Percentiles rank a stretch among this genome's conserved stretches.
phyloP scores from a whole-genome alignment of 2,797 vertebrate genomes.

The Capromys pilorides region DNA sequence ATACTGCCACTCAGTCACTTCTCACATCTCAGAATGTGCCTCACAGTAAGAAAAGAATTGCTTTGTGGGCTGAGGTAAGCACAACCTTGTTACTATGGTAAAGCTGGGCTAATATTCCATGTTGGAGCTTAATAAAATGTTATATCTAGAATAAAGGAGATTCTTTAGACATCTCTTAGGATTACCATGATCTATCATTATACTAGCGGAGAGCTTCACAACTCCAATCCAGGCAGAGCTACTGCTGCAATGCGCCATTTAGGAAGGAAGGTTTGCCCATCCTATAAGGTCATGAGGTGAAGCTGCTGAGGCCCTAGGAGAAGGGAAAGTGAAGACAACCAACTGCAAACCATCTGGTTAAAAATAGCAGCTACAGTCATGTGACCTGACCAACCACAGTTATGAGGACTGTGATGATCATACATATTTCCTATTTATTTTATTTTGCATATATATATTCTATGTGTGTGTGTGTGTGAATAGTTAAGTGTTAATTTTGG shows the following conservation, averaged over 20 bases:
- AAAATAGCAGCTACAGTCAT: background rate
- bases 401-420: background rate
- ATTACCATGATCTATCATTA: too few relatives aligned
- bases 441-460: background rate
- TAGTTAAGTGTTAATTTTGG: too few relatives aligned
- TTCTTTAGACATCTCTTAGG: background rate
- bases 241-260: too few relatives aligned
- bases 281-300: rapidly evolving
- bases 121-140: too few relatives aligned
- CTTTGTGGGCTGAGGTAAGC: background rate
- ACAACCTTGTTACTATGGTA: background rate
- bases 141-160: background rate
- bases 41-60: background rate
- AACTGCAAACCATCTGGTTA: too few relatives aligned
- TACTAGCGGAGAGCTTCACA: background rate
- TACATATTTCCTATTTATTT: background rate
- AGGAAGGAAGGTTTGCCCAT: background rate
- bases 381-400: too few relatives aligned
- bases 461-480: too few relatives aligned
- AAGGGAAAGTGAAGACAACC: background rate
- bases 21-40: background rate
- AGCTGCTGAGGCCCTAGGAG: too few relatives aligned
- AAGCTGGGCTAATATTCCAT: background rate
- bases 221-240: too few relatives aligned
- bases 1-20: background rate